These are phyloP conservation scores for Eupithecia tripunctaria DNA, from an alignment of 2,888 invertebrate genomes.

Conservation along the genomic window DNA sequence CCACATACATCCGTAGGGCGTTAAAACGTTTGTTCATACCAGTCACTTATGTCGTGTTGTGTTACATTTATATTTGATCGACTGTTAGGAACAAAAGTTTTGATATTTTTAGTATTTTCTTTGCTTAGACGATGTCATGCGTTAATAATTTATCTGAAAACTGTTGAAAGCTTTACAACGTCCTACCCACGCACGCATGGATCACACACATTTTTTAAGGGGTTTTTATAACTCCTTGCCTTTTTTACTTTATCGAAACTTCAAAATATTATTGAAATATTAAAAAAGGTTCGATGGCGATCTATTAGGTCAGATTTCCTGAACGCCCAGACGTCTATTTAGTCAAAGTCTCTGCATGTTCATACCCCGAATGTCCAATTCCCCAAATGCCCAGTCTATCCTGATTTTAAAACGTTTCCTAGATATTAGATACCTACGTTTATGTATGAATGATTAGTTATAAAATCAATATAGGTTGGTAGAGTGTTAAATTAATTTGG, in stretches of 20 bases:
- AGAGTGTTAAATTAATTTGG: not conserved
- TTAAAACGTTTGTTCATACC: slow-evolving; percentile 48
- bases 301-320: too few relatives aligned
- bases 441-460: not conserved
- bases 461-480: not conserved
- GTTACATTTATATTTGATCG: slow-evolving; percentile 39
- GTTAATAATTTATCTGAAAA: slow-evolving; percentile 10
- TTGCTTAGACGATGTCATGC: slow-evolving; percentile 25
- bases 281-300: too few relatives aligned
- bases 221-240: not conserved
- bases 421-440: not conserved
- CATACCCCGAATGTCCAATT: too few relatives aligned
- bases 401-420: not conserved
- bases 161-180: slow-evolving; percentile 10
- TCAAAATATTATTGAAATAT: too few relatives aligned
- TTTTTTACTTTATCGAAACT: not conserved
- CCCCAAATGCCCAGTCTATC: too few relatives aligned
- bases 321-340: too few relatives aligned
- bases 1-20: slow-evolving; percentile 47
- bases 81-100: slow-evolving; percentile 21
- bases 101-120: slow-evolving; percentile 23
- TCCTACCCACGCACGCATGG: not conserved
- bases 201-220: not conserved
- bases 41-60: slow-evolving; percentile 44
- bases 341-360: too few relatives aligned